Evolutionary conservation across 1,140 invertebrate species (phyloP).

Genomic region (Bombus balteatus): DNA sequence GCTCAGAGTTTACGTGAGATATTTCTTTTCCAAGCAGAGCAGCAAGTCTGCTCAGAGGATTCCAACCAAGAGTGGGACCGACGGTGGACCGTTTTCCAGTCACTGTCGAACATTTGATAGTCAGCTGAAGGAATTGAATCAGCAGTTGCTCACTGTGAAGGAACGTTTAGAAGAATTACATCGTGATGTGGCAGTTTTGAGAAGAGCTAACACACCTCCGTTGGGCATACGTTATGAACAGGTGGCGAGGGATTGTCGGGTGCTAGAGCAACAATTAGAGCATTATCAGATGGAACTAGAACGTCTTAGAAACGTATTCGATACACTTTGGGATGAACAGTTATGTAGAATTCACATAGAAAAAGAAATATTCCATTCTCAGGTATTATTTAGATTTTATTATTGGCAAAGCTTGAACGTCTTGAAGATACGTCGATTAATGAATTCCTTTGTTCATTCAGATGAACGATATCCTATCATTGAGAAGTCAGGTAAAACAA

Average conservation of each 20-base stretch:
- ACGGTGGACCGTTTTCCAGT: slow-evolving; percentile 84
- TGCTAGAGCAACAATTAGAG: slow-evolving; percentile 86
- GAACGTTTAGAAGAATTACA: slow-evolving; percentile 87
- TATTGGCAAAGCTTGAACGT: not conserved
- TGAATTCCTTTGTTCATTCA: slow-evolving; percentile 72
- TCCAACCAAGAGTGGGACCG: slow-evolving; percentile 68
- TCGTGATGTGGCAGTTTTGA: slow-evolving; percentile 84
- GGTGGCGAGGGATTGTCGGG: slow-evolving; percentile 85
- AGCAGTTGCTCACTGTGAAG: slow-evolving; percentile 85
- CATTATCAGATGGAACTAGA: slow-evolving; percentile 87
- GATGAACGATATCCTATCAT: slow-evolving; percentile 86
- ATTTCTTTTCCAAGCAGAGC: slow-evolving; percentile 63
- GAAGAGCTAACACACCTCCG: slow-evolving; percentile 85
- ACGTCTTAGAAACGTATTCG: slow-evolving; percentile 85
- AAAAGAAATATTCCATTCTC: slow-evolving; percentile 87
- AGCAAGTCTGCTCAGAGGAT: slow-evolving; percentile 73
- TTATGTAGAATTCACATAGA: slow-evolving; percentile 87
- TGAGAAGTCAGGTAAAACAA: slow-evolving; percentile 87
- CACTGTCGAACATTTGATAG: slow-evolving; percentile 87
- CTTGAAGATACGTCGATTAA: not conserved
- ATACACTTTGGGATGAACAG: slow-evolving; percentile 88
- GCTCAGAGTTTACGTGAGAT: slow-evolving; percentile 23
- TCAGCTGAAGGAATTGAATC: slow-evolving; percentile 86
- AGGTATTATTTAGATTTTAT: slow-evolving; percentile 74
- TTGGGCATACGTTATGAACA: slow-evolving; percentile 84